Evolutionary conservation across 1,140 invertebrate species (phyloP).

Genomic region (Rhagoletis zephyria): DNA sequence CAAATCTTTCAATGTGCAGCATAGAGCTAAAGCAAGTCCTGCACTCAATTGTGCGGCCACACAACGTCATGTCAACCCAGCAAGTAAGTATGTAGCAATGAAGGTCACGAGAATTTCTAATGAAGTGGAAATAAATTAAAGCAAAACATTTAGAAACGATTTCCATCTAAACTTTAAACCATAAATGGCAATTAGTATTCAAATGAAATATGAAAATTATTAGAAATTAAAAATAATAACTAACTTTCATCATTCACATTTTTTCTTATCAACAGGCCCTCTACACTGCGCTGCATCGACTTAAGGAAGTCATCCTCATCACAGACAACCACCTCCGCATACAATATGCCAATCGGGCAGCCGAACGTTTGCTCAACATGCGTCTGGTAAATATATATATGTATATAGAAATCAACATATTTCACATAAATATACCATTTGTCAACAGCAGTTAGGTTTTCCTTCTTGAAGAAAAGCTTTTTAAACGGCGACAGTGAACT

Average conservation of each 20-base stretch:
- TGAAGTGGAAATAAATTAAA: slow-evolving; percentile 1
- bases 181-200: neutral
- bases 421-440: too few relatives aligned
- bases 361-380: slow-evolving; percentile 72
- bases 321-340: slow-evolving; percentile 88
- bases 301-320: slow-evolving; percentile 88
- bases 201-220: neutral
- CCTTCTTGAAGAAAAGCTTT: too few relatives aligned
- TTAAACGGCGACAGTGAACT: too few relatives aligned
- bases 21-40: slow-evolving; percentile 84
- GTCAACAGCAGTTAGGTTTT: too few relatives aligned
- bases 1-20: slow-evolving; percentile 79
- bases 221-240: neutral
- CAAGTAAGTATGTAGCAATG: slow-evolving; percentile 64
- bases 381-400: slow-evolving; percentile 65
- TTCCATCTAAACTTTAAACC: neutral
- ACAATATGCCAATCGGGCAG: slow-evolving; percentile 76
- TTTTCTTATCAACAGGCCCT: slow-evolving; percentile 78
- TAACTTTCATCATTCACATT: neutral
- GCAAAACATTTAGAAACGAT: neutral
- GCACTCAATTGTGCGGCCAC: slow-evolving; percentile 78
- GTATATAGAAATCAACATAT: too few relatives aligned
- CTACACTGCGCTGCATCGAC: slow-evolving; percentile 87
- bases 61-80: slow-evolving; percentile 74
- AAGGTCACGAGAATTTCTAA: neutral